phyloP scores from a whole-genome alignment of 2,888 invertebrate species.

The Bimastos eiseni region DNA sequence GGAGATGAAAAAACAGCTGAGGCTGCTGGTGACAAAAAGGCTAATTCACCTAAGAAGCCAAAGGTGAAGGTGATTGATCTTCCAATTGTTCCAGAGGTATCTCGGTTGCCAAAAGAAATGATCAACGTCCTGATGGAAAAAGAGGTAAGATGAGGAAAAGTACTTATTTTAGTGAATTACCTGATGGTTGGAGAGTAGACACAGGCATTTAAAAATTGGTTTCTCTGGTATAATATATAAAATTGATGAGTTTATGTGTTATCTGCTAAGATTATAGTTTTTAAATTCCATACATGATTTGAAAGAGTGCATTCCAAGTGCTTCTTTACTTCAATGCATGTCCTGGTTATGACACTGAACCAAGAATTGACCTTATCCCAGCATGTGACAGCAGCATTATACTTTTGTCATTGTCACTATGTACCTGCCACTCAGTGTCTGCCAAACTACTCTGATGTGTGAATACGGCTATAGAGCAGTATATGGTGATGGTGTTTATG shows the following conservation, averaged over 20 bases:
- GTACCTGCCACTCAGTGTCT: too few species aligned
- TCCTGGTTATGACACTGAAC: too few species aligned
- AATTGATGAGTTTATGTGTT: neutral
- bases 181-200: neutral
- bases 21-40: neutral
- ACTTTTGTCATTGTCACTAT: too few species aligned
- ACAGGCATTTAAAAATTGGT: neutral
- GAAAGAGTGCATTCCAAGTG: neutral
- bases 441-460: too few species aligned
- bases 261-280: neutral
- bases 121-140: slow-evolving; percentile 77
- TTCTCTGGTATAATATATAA: neutral
- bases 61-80: slow-evolving; percentile 80
- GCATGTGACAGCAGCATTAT: too few species aligned
- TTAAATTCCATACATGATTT: neutral
- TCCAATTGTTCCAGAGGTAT: slow-evolving; percentile 77
- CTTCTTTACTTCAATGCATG: neutral
- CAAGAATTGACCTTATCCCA: too few species aligned
- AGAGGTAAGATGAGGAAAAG: slow-evolving; percentile 68
- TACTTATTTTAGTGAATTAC: neutral
- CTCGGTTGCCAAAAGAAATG: slow-evolving; percentile 74
- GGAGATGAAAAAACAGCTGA: neutral
- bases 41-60: slow-evolving; percentile 67
- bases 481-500: too few species aligned
- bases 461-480: too few species aligned